Percentiles rank a stretch among this genome's conserved stretches.
Evolutionary conservation across 2,113 vertebrate species (phyloP).

Genomic region (Grammomys dolichurus): DNA sequence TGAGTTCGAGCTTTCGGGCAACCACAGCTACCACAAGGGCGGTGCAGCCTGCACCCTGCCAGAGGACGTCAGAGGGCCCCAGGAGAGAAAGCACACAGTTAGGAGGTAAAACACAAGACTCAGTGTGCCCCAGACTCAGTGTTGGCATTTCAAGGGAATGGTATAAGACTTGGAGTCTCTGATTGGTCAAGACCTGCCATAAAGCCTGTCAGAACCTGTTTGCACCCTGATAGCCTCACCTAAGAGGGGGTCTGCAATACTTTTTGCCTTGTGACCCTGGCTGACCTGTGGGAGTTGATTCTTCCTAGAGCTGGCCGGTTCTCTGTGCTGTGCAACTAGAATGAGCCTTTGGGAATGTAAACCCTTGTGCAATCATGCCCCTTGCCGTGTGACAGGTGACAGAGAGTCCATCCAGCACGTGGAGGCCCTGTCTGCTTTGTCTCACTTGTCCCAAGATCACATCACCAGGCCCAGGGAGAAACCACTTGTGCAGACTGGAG

Average conservation of each 20-base stretch:
- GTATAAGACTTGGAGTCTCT: background rate
- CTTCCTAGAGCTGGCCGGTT: background rate
- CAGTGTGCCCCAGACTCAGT: fast-evolving
- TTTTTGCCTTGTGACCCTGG: background rate
- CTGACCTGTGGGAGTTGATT: background rate
- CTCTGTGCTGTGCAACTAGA: background rate
- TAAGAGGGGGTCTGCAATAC: background rate
- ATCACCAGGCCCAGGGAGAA: background rate
- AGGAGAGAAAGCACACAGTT: conserved; percentile 25
- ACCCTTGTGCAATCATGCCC: background rate
- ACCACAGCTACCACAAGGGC: conserved; percentile 99
- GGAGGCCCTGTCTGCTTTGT: background rate
- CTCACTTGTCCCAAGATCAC: background rate
- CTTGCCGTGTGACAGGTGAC: too few species aligned
- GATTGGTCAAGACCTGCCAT: background rate
- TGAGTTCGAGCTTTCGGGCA: conserved; percentile 98
- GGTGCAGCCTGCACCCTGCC: conserved; percentile 96
- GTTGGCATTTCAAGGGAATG: background rate
- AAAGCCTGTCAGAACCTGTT: background rate
- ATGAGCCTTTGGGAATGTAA: background rate
- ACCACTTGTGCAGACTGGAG: fast-evolving
- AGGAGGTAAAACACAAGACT: background rate
- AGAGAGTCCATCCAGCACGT: background rate
- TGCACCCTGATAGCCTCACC: background rate
- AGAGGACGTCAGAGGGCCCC: conserved; percentile 9